Evolutionary conservation across 2,797 vertebrate genomes (phyloP), one percentile per base, ranked within the genome.

Genomic region (Sylvia borin): DNA sequence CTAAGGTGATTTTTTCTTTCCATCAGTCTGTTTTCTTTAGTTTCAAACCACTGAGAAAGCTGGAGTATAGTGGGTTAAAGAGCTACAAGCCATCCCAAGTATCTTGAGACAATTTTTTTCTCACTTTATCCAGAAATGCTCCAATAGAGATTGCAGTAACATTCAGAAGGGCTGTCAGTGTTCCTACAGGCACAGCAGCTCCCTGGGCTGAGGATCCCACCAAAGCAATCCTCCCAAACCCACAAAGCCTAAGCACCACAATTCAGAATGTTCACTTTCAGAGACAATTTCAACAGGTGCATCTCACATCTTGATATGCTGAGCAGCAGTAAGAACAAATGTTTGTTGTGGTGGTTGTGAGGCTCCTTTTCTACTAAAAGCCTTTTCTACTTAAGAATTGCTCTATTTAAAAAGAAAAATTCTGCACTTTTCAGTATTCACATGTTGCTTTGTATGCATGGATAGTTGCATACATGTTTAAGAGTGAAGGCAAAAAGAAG

Each of bases 31-130:
- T 79, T 95, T 51, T 80, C 61, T 82, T 93, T 73, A 81, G 55
- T 90, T 97, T 83, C 31, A 88, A 95, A 75, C 72, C n/a, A 6
- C 3, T 53, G 65, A 94, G 76, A 76, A 97, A 94, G 51, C 40
- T 53, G 32, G 76, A 83, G 60, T 54, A 83, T 2, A 60, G 29
- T 1, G 20, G 94, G n/a, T 85, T 88, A 64, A 34, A 82, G 90
- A 64, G 45, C 43, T 67, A 86, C 13, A 32, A 10, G 4, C 11
- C 10, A 22, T 7, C 7, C 29, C 11, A 72, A 54, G 48, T 7
- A 45, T 68, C 88, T 5, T 6, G 72, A 61, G 74, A 51, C 11
- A 64, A 73, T 55, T 22, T 68, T 62, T 50, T 65, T 24, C 17
- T 53, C 76, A 19, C 32, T 88, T 86, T 47, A 40, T 38, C 66